These are phyloP conservation scores for Montipora capricornis DNA, from an alignment of 64 coral and sea anemone species.

Conservation along the genomic window DNA sequence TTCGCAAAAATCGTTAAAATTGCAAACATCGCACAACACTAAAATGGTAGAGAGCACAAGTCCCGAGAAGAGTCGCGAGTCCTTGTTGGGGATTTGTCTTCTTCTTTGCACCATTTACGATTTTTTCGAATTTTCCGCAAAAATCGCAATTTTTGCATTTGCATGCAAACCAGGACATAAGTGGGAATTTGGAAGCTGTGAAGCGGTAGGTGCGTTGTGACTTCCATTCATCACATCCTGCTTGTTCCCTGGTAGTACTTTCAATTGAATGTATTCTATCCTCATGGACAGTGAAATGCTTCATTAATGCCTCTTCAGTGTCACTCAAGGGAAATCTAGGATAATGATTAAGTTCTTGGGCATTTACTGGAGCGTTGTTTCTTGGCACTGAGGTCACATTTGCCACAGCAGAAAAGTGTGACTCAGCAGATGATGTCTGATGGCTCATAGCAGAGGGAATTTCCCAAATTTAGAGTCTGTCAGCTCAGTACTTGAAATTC, in stretches of 20 bases:
- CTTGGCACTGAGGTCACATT: slow-evolving; percentile 4
- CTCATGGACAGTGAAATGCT: slow-evolving; percentile 10
- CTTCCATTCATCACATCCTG: slow-evolving; percentile 43
- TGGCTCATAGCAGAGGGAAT: slow-evolving; percentile 30
- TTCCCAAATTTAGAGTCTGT: slow-evolving; percentile 19
- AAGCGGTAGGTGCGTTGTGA: slow-evolving; percentile 20
- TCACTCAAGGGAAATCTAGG: slow-evolving; percentile 49
- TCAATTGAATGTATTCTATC: slow-evolving; percentile 39
- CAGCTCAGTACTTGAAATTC: not conserved
- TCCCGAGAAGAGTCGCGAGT: too few relatives aligned
- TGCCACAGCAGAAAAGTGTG: slow-evolving; percentile 47
- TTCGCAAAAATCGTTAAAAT: too few relatives aligned
- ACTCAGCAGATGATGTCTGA: slow-evolving; percentile 53
- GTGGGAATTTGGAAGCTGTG: not conserved
- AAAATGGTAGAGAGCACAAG: too few relatives aligned
- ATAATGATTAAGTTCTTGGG: not conserved
- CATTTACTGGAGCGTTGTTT: not conserved
- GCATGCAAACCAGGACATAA: too few relatives aligned
- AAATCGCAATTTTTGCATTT: not conserved
- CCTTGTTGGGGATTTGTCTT: too few relatives aligned
- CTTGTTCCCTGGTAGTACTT: slow-evolving; percentile 13
- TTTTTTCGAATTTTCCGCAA: too few relatives aligned
- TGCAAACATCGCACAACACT: too few relatives aligned
- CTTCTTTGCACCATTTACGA: too few relatives aligned
- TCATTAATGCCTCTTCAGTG: slow-evolving; percentile 5